Conservation (phyloP, 2,888 invertebrate genomes). For the Celastrina argiolus region DNA sequence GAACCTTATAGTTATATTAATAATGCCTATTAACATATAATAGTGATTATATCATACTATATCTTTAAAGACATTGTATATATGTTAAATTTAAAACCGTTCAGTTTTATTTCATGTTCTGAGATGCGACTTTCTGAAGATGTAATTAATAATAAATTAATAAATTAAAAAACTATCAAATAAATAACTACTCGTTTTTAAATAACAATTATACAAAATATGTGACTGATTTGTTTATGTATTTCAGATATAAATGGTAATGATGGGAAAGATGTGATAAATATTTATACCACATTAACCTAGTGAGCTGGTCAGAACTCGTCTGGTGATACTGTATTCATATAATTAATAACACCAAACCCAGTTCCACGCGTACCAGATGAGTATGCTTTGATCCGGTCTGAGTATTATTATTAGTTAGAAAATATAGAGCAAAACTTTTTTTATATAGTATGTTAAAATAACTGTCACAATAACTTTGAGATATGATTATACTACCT, state of each 20-base stretch:
- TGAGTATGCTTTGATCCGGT: not conserved
- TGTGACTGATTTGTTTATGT: not conserved
- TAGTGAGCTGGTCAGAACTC: not conserved
- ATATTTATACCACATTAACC: slow-evolving; percentile 3
- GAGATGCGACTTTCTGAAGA: not conserved
- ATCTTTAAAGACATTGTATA: no score
- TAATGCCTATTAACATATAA: no score
- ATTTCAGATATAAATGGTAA: not conserved
- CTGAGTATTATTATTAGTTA: no score
- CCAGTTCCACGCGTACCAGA: not conserved
- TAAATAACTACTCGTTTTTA: not conserved
- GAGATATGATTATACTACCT: no score
- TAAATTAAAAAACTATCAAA: not conserved
- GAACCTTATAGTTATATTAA: no score
- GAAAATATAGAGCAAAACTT: no score
- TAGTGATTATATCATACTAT: no score
- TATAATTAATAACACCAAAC: not conserved
- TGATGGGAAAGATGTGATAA: not conserved
- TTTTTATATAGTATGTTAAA: no score
- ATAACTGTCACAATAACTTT: no score
- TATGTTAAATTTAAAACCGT: no score
- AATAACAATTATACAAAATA: not conserved
- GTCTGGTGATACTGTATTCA: not conserved
- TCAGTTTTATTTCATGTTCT: no score
- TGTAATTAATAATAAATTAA: not conserved